Evolutionary conservation across 37 sponge, comb jelly and placozoan species (phyloP).

Genomic region (Haliclona indistincta): DNA sequence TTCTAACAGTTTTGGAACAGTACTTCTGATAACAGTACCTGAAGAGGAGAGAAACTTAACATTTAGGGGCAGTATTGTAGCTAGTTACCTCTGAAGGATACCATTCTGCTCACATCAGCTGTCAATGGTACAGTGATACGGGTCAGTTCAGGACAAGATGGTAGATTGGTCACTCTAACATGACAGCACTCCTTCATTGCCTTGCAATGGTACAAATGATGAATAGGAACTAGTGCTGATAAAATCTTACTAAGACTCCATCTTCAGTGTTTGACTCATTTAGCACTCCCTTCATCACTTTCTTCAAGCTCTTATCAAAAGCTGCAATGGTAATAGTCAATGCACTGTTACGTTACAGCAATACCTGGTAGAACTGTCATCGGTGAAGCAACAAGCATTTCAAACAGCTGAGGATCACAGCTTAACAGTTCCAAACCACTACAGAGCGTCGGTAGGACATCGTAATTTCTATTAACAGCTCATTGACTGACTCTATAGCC

Average conservation of each 20-base stretch:
- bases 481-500: conserved; percentile 35
- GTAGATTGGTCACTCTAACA: conserved; percentile 39
- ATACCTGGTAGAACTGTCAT: conserved; percentile 12
- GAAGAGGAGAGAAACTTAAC: not conserved
- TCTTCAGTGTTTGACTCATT: not conserved
- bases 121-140: conserved; percentile 61
- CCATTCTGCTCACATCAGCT: conserved; percentile 43
- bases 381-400: conserved; percentile 10
- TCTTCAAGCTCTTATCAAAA: conserved; percentile 2
- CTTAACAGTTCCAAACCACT: conserved; percentile 27
- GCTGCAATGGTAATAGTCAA: too few species aligned
- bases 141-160: conserved; percentile 37
- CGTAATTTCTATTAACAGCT: not conserved
- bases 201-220: not conserved
- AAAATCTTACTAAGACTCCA: not conserved
- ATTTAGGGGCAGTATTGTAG: not conserved
- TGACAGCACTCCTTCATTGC: conserved; percentile 48
- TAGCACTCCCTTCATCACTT: not conserved
- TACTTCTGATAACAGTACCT: conserved; percentile 66
- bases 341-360: not conserved
- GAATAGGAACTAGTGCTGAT: too few species aligned
- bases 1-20: conserved; percentile 66
- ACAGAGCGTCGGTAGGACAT: not conserved
- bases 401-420: conserved; percentile 3
- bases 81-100: conserved; percentile 44